Conservation (phyloP, 2,113 vertebrate genomes). For the Otus sunia region DNA sequence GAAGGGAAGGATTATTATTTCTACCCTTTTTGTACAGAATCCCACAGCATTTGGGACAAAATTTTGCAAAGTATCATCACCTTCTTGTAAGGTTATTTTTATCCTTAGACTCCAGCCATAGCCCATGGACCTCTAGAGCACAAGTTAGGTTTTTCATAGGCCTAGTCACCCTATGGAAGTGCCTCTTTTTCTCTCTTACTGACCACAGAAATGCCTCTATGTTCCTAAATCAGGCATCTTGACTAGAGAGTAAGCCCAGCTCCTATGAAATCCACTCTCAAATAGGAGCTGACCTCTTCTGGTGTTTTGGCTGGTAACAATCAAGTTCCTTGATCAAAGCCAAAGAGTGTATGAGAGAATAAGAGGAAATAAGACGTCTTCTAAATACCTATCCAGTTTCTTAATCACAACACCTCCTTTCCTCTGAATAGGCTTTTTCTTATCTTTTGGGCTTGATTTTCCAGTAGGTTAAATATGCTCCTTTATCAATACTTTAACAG, state of each 20-base stretch:
- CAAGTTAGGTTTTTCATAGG: not conserved
- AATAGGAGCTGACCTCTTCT: not conserved
- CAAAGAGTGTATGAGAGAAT: not conserved
- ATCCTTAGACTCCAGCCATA: not conserved
- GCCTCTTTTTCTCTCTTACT: not conserved
- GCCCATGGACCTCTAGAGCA: not conserved
- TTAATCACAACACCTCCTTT: not conserved
- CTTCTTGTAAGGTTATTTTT: not conserved
- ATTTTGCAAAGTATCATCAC: not conserved
- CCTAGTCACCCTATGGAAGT: not conserved
- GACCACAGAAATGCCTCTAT: not conserved
- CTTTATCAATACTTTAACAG: slow-evolving; percentile 24
- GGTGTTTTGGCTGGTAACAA: not conserved
- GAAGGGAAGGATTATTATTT: not conserved
- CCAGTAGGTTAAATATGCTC: not conserved
- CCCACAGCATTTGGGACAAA: not conserved
- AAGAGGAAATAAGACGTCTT: not conserved
- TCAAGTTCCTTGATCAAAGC: not conserved
- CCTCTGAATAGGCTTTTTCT: not conserved
- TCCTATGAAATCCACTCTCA: not conserved
- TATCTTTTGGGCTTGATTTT: slow-evolving; percentile 24
- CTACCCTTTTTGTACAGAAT: not conserved
- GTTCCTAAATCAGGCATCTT: not conserved
- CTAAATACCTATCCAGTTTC: not conserved
- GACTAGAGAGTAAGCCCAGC: not conserved